Conservation (phyloP, 2,888 invertebrate species). For the Mantis religiosa region DNA sequence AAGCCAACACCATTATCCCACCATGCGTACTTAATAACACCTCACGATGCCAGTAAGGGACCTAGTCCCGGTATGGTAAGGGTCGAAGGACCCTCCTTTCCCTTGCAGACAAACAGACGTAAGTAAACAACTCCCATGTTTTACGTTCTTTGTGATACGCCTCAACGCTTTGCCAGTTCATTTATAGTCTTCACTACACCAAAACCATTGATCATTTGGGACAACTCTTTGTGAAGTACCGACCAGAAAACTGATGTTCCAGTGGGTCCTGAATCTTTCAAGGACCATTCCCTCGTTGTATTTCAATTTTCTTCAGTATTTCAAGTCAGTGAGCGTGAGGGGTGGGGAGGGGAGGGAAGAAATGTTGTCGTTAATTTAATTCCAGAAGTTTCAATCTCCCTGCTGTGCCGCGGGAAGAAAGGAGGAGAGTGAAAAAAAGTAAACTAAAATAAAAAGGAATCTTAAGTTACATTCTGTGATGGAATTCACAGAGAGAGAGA, state of each 20-base stretch:
- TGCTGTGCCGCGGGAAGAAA: neutral
- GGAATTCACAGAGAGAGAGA: neutral
- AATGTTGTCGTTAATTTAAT: neutral
- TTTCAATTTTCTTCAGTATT: neutral
- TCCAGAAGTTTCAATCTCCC: slow-evolving; percentile 3
- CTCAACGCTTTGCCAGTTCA: too few species aligned
- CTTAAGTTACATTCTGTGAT: neutral
- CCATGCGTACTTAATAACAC: too few species aligned
- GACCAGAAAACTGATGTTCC: neutral
- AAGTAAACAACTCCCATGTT: too few species aligned
- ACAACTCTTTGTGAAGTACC: too few species aligned
- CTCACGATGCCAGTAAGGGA: too few species aligned
- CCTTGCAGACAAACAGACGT: too few species aligned
- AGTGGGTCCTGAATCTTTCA: neutral
- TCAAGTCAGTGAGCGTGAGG: neutral
- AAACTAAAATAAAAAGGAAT: neutral
- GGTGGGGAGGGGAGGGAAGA: neutral
- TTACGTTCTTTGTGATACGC: too few species aligned
- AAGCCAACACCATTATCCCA: too few species aligned
- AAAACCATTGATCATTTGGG: neutral
- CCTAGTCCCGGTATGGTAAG: too few species aligned
- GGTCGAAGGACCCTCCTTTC: too few species aligned
- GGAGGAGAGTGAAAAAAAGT: neutral
- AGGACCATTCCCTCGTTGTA: neutral
- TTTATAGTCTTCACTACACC: neutral